These are phyloP conservation scores for Rafetus swinhoei DNA, from an alignment of 2,113 vertebrate genomes.

Conservation along the genomic window DNA sequence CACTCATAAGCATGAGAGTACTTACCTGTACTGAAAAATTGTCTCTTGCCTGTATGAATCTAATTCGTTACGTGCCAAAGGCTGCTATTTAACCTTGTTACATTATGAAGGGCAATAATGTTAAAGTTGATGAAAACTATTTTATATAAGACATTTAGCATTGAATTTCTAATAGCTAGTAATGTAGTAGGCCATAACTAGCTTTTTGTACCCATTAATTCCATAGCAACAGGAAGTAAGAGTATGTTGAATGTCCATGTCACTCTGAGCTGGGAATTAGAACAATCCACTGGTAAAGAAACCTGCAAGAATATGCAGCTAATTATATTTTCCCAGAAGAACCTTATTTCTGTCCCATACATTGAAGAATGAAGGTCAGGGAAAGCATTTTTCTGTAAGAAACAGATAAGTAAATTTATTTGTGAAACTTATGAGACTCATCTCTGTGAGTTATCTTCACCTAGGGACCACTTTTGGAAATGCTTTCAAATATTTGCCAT, in stretches of 20 bases:
- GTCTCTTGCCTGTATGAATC: not conserved
- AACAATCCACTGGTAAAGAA: not conserved
- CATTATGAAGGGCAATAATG: conserved; percentile 41
- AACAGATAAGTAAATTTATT: not conserved
- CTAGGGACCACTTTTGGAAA: not conserved
- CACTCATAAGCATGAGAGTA: not conserved
- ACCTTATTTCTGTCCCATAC: not conserved
- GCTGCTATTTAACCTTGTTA: conserved; percentile 36
- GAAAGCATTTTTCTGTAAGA: not conserved
- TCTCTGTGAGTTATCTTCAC: not conserved
- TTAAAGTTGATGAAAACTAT: conserved; percentile 44
- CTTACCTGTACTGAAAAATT: not conserved
- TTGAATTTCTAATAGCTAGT: conserved; percentile 42
- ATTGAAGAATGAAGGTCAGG: not conserved
- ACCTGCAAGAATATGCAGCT: not conserved
- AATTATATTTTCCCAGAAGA: not conserved
- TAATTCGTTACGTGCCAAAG: not conserved
- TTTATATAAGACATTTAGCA: conserved; percentile 11
- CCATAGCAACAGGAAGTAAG: not conserved
- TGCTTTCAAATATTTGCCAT: not conserved
- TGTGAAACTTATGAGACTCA: not conserved
- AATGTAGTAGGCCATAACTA: conserved; percentile 7
- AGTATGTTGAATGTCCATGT: not conserved
- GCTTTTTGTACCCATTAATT: conserved; percentile 1
- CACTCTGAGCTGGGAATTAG: not conserved